These are phyloP conservation scores for Oncorhynchus nerka DNA, from an alignment of 2,113 vertebrate species.

Conservation along the genomic window DNA sequence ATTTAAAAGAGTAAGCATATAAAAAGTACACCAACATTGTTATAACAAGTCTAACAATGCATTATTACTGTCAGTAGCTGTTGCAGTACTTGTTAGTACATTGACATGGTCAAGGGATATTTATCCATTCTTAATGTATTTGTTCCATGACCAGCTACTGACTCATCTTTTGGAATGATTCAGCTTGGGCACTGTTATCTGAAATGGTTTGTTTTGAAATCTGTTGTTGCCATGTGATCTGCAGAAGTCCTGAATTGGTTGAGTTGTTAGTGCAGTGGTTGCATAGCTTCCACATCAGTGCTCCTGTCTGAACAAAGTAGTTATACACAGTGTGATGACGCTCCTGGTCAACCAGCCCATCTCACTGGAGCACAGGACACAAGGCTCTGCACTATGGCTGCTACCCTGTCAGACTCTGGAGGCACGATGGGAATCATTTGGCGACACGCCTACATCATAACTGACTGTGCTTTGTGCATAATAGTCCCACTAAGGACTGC, in stretches of 20 bases:
- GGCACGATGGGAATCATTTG: slow-evolving; percentile 30
- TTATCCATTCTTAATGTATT: background rate
- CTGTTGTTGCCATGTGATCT: background rate
- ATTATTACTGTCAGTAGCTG: too few relatives aligned
- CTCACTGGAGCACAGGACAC: slow-evolving; percentile 6
- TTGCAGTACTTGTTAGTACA: too few relatives aligned
- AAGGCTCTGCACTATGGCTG: slow-evolving; percentile 8
- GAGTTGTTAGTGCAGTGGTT: slow-evolving; percentile 7
- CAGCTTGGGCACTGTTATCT: background rate
- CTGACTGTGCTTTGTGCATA: slow-evolving; percentile 2
- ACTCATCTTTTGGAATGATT: background rate
- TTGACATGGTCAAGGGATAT: too few relatives aligned
- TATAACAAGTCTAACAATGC: too few relatives aligned
- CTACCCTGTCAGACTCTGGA: background rate
- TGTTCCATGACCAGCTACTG: background rate
- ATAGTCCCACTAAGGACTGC: background rate
- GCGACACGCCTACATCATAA: background rate
- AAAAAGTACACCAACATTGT: too few relatives aligned
- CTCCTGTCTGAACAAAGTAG: slow-evolving; percentile 27
- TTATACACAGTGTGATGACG: slow-evolving; percentile 2
- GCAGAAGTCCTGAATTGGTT: slow-evolving; percentile 16
- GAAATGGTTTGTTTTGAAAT: background rate
- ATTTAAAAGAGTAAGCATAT: too few relatives aligned
- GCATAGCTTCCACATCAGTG: slow-evolving; percentile 31
- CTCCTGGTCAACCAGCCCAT: background rate